These are phyloP conservation scores for Nineta flava DNA, from an alignment of 2,888 invertebrate genomes.

Conservation along the genomic window DNA sequence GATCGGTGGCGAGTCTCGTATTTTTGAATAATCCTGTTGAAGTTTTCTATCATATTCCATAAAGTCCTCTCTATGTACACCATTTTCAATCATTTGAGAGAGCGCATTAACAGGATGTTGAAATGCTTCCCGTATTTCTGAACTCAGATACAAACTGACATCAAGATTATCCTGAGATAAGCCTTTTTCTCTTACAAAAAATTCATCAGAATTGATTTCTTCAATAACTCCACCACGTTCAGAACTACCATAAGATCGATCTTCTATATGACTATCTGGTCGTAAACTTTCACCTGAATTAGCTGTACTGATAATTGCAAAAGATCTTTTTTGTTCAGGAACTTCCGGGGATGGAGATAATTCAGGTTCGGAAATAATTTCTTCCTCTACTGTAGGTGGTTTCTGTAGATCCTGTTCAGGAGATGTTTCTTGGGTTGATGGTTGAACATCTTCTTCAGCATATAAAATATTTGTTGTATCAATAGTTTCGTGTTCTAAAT, in stretches of 20 bases:
- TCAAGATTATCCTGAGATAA: constrained; percentile 71
- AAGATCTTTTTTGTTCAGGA: not conserved
- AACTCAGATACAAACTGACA: constrained; percentile 58
- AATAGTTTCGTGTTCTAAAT: not conserved
- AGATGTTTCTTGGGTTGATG: too few species aligned
- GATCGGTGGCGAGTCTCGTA: not conserved
- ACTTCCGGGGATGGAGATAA: not conserved
- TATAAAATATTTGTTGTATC: not conserved
- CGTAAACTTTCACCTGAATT: constrained; percentile 24
- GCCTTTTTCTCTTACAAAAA: constrained; percentile 67
- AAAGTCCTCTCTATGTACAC: not conserved
- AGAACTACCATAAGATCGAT: constrained; percentile 44
- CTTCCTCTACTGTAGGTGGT: not conserved
- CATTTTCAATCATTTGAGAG: constrained; percentile 34
- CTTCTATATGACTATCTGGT: constrained; percentile 29
- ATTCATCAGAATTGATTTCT: constrained; percentile 77
- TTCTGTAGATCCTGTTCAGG: too few species aligned
- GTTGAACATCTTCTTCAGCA: constrained; percentile 13
- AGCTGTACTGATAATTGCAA: constrained; percentile 14
- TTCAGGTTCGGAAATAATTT: not conserved
- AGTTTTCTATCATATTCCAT: not conserved
- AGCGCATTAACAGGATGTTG: constrained; percentile 48
- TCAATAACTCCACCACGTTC: constrained; percentile 53
- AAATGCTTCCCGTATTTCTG: constrained; percentile 67
- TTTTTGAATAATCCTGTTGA: not conserved